These are phyloP conservation scores for Palaemon carinicauda DNA, from an alignment of 1,140 invertebrate species.

Conservation along the genomic window DNA sequence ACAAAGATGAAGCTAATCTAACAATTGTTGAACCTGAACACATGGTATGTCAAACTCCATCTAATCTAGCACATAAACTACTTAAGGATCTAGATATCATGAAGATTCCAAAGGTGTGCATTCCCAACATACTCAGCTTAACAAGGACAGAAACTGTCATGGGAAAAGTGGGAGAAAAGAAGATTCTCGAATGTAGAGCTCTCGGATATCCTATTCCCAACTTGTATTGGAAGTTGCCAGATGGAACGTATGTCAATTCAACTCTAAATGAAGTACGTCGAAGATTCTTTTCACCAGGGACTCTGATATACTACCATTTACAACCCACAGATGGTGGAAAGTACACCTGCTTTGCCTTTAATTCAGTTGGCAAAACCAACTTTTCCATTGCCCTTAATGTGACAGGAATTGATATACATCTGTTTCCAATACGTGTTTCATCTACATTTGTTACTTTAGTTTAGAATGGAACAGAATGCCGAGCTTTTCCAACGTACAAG, in stretches of 20 bases:
- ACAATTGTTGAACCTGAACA: constrained; percentile 60
- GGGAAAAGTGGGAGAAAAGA: constrained; percentile 64
- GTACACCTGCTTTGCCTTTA: constrained; percentile 63
- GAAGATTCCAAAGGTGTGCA: constrained; percentile 60
- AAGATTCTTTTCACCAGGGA: constrained; percentile 62
- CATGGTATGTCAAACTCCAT: constrained; percentile 63
- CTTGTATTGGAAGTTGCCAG: constrained; percentile 66
- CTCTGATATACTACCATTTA: constrained; percentile 64
- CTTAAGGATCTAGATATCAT: constrained; percentile 62
- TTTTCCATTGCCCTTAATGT: constrained; percentile 60
- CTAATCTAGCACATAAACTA: constrained; percentile 58
- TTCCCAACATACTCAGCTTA: constrained; percentile 54
- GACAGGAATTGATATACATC: constrained; percentile 63
- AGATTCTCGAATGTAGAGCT: constrained; percentile 66
- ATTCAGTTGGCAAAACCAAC: constrained; percentile 51
- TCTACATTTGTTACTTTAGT: constrained; percentile 66
- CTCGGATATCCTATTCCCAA: constrained; percentile 65
- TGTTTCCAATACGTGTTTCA: constrained; percentile 63
- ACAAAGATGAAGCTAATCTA: constrained; percentile 37
- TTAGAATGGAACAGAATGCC: constrained; percentile 66
- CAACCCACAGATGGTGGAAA: constrained; percentile 60
- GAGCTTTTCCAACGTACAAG: constrained; percentile 64
- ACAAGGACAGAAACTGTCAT: constrained; percentile 58
- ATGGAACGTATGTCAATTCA: constrained; percentile 63
- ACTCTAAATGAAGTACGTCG: constrained; percentile 61